phyloP scores from a whole-genome alignment of 2,888 invertebrate genomes.

The Cheilosia impressa region DNA sequence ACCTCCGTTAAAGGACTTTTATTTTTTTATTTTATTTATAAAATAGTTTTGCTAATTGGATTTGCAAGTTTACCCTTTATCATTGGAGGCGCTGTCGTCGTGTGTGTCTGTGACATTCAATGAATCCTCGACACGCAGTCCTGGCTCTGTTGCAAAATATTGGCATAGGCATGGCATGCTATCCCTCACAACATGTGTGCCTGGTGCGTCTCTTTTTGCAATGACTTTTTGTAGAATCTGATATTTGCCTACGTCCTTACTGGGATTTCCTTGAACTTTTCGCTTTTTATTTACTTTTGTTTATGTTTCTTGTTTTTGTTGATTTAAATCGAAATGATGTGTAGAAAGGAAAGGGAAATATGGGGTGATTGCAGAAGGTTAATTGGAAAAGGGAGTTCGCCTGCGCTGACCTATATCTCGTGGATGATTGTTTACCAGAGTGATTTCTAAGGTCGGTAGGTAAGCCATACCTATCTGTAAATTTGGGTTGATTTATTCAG shows the following conservation, averaged over 20 bases:
- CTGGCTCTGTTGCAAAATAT: slow-evolving; percentile 75
- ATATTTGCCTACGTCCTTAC: slow-evolving; percentile 67
- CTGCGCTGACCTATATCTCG: not conserved
- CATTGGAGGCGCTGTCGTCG: slow-evolving; percentile 32
- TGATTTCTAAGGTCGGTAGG: not conserved
- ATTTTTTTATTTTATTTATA: slow-evolving; percentile 1
- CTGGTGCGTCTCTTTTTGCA: slow-evolving; percentile 59
- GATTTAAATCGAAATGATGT: slow-evolving; percentile 24
- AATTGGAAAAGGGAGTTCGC: not conserved
- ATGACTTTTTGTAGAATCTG: slow-evolving; percentile 67
- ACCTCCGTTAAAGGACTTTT: slow-evolving; percentile 29
- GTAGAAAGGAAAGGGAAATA: not conserved
- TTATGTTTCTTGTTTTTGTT: slow-evolving; percentile 28
- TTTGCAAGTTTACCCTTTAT: slow-evolving; percentile 44
- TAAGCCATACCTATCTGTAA: no score
- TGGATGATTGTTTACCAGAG: not conserved
- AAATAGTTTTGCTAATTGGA: slow-evolving; percentile 23
- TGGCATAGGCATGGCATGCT: slow-evolving; percentile 79
- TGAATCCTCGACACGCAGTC: slow-evolving; percentile 64
- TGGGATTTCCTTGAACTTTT: slow-evolving; percentile 64
- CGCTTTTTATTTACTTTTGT: slow-evolving; percentile 40
- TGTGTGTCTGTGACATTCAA: slow-evolving; percentile 68
- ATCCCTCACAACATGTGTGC: slow-evolving; percentile 66
- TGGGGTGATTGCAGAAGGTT: not conserved
- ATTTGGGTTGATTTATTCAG: no score